These are phyloP conservation scores for Upupa epops DNA, from an alignment of 2,113 vertebrate species.

Conservation along the genomic window DNA sequence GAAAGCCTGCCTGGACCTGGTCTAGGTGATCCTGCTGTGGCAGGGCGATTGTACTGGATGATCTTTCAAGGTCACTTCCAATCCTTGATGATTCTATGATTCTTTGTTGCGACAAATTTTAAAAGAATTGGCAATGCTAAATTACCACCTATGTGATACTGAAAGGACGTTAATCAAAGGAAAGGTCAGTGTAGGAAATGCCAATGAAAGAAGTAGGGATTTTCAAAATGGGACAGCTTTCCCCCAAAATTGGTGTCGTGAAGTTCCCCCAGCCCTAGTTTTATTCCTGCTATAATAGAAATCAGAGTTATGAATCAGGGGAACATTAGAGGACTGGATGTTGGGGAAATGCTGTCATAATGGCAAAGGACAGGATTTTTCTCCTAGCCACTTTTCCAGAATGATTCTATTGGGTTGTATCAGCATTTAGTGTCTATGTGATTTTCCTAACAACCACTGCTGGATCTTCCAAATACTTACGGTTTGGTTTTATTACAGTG, in stretches of 20 bases:
- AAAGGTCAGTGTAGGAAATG: not conserved
- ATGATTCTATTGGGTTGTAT: fast-evolving
- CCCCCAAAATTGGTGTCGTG: not conserved
- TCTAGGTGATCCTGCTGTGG: no score
- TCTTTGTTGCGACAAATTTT: not conserved
- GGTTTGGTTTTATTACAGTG: not conserved
- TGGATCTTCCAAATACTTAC: not conserved
- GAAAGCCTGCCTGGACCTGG: no score
- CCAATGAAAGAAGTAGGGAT: not conserved
- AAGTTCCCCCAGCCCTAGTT: not conserved
- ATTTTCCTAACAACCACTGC: not conserved
- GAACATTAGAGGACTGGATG: not conserved
- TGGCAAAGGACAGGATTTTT: not conserved
- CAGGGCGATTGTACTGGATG: no score
- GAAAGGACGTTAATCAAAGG: not conserved
- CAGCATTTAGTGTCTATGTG: not conserved
- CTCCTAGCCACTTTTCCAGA: not conserved
- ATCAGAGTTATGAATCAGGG: not conserved
- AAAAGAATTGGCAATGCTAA: not conserved
- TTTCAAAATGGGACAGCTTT: not conserved
- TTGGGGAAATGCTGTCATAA: not conserved
- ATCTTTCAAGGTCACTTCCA: no score
- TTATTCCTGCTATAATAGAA: not conserved
- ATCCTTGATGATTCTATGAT: no score
- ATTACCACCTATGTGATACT: not conserved